Evolutionary conservation across 2,888 invertebrate species (phyloP), one percentile per base, ranked within the genome.

Genomic region (Microctonus brassicae): DNA sequence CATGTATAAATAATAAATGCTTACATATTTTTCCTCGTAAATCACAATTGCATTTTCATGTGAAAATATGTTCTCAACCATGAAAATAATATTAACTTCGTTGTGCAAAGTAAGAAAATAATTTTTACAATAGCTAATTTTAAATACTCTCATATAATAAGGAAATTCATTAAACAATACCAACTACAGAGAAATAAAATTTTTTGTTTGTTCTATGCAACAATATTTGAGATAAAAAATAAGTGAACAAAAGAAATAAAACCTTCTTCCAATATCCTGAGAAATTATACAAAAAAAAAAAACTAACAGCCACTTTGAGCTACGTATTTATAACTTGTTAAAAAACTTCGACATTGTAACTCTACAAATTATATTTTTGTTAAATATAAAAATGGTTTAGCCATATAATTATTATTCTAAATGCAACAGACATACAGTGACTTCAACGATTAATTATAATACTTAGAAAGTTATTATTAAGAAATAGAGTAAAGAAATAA

Each of bases 391-490:
- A n/a, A n/a, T n/a, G n/a, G n/a, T n/a, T n/a, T n/a, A n/a, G n/a
- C n/a, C n/a, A n/a, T n/a, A n/a, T n/a, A n/a, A n/a, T n/a, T 4
- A 7, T 47, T n/a, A 47, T 47, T 20, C 5, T 47, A 0, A 17
- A 47, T 47, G 20, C 17, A 47, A 47, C n/a, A n/a, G n/a, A 47
- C n/a, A 39, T 47, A 17, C 17, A 47, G 17, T 17, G 17, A 47
- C 47, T 47, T 20, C 17, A n/a, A 55, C n/a, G 13, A 55, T 24
- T 55, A 55, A 55, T 55, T 55, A n/a, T 55, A 55, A 55, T 55
- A 55, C 26, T 55, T 55, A 55, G 55, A 55, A 55, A 55, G 55
- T n/a, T 26, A 55, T 55, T n/a, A n/a, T 55, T 26, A 17, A 39
- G n/a, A 39, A n/a, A 39, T 39, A n/a, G 13, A n/a, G n/a, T n/a